A percentile compares a stretch with the other conserved stretches of the same genome.
Conservation (phyloP, 2,888 invertebrate genomes). For the Pegoplata infirma region DNA sequence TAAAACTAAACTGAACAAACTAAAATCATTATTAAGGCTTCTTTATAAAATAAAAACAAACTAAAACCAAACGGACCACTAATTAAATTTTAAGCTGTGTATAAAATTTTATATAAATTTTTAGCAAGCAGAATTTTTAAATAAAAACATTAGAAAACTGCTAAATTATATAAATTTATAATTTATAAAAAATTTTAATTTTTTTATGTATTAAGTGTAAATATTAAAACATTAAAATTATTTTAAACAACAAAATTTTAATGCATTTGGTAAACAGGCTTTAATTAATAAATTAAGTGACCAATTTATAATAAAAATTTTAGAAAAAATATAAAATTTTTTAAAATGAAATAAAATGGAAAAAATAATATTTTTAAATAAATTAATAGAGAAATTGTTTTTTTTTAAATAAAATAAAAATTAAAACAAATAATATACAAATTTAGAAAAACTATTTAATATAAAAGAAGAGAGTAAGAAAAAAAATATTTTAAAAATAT, state of each 20-base stretch:
- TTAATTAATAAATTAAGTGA: conserved; percentile 61
- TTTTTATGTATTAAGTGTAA: conserved; percentile 12
- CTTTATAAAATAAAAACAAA: neutral
- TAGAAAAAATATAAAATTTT: conserved; percentile 6
- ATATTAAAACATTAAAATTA: conserved; percentile 28
- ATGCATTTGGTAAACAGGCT: conserved; percentile 62
- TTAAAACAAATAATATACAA: too few species aligned
- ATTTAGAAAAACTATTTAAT: too few species aligned
- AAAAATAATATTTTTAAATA: conserved; percentile 16
- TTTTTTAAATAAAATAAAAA: too few species aligned
- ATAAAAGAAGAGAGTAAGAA: too few species aligned
- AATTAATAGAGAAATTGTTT: too few species aligned
- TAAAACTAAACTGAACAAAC: neutral
- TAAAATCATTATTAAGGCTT: neutral
- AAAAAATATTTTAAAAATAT: too few species aligned
- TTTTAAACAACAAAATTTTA: conserved; percentile 25
- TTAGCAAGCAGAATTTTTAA: neutral
- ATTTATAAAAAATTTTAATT: conserved; percentile 14
- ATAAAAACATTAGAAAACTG: conserved; percentile 14
- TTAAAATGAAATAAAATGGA: conserved; percentile 2
- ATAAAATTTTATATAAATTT: conserved; percentile 25
- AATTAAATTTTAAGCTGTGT: conserved; percentile 20
- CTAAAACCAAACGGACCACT: conserved; percentile 29
- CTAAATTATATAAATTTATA: conserved; percentile 21
- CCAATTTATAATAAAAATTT: conserved; percentile 47